phyloP scores from a whole-genome alignment of 2,113 vertebrate species.

The Ariopsis seemanni region DNA sequence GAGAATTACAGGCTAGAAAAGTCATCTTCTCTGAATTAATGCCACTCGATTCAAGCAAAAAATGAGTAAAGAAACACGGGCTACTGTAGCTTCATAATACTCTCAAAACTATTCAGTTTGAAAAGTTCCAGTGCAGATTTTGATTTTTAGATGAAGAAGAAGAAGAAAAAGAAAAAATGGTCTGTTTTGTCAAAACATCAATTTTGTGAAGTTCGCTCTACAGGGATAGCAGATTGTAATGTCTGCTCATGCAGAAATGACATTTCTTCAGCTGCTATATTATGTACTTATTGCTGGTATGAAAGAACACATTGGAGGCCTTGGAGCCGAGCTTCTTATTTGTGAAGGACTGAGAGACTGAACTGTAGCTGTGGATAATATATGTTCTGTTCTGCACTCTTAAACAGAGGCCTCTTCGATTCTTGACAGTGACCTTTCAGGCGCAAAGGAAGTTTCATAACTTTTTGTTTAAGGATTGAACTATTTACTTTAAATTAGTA shows the following conservation, averaged over 20 bases:
- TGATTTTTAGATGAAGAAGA: neutral
- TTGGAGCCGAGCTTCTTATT: neutral
- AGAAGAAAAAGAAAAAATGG: neutral
- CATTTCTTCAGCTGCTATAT: constrained; percentile 3
- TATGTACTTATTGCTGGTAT: constrained; percentile 17
- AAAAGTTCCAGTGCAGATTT: neutral
- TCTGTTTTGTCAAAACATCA: neutral
- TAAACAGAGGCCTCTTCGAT: neutral
- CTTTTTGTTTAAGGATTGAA: neutral
- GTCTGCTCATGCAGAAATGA: constrained; percentile 19
- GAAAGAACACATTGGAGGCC: neutral
- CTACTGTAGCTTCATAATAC: neutral
- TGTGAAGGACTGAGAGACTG: constrained; percentile 14
- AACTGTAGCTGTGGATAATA: neutral
- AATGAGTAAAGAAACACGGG: neutral
- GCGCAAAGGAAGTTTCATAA: neutral
- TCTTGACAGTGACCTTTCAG: neutral
- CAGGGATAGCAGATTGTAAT: constrained; percentile 5
- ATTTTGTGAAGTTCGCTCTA: constrained; percentile 15
- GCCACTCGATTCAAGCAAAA: neutral
- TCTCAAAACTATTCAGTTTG: neutral
- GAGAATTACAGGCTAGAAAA: constrained; percentile 28
- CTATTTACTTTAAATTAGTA: neutral
- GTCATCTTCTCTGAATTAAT: constrained; percentile 10
- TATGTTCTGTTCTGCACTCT: neutral